Evolutionary conservation across 2,113 vertebrate genomes (phyloP).

Genomic region (Corythaeola cristata): DNA sequence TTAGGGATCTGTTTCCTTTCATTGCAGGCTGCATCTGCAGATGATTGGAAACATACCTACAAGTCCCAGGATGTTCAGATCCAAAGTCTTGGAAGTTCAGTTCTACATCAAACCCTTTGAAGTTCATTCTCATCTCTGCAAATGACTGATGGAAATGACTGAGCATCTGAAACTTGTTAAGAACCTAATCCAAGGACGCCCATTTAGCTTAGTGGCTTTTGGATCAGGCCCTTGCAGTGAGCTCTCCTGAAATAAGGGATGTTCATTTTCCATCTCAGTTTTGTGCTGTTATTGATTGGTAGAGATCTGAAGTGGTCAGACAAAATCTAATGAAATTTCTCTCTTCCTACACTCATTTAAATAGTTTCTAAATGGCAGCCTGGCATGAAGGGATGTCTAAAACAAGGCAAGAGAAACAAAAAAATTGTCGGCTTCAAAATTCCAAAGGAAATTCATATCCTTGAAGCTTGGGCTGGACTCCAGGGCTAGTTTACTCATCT

Average conservation of each 20-base stretch:
- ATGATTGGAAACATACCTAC: slow-evolving; percentile 67
- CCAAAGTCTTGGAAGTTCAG: slow-evolving; percentile 48
- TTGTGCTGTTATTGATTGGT: background rate
- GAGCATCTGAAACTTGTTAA: slow-evolving; percentile 64
- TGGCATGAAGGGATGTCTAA: background rate
- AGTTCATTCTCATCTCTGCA: slow-evolving; percentile 46
- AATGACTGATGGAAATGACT: slow-evolving; percentile 45
- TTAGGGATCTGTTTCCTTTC: slow-evolving; percentile 4
- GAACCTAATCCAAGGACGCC: background rate
- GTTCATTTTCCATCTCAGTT: background rate
- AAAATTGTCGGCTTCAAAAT: background rate
- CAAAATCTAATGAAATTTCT: background rate
- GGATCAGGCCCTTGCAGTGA: background rate
- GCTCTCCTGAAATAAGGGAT: background rate
- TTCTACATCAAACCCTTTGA: slow-evolving; percentile 45
- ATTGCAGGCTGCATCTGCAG: slow-evolving; percentile 27
- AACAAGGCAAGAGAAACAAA: background rate
- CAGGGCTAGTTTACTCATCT: background rate
- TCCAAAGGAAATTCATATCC: background rate
- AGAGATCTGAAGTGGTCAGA: background rate
- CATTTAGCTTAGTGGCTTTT: slow-evolving; percentile 1
- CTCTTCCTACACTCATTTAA: background rate
- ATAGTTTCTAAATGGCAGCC: background rate
- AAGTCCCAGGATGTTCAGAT: slow-evolving; percentile 41
- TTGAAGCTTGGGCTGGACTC: background rate